A percentile compares a stretch with the other conserved stretches of the same genome.
Conservation (phyloP, 2,888 invertebrate genomes). For the Pristionchus maxplancki region DNA sequence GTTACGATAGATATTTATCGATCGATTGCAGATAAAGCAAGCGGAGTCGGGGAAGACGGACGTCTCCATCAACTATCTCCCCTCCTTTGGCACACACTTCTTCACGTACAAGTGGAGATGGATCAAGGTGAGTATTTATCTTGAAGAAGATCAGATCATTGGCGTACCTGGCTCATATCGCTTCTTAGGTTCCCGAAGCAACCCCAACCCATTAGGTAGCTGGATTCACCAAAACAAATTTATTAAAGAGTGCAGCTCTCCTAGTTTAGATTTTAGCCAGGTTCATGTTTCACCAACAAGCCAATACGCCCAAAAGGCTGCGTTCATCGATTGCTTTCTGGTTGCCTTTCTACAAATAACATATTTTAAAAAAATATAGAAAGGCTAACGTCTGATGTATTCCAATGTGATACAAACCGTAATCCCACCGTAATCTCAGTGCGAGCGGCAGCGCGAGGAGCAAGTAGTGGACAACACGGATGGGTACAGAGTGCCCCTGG, state of each 20-base stretch:
- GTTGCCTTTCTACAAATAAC: too few species aligned
- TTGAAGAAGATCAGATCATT: too few species aligned
- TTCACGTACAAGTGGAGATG: slow-evolving; percentile 70
- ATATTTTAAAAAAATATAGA: too few species aligned
- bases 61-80: slow-evolving; percentile 67
- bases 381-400: too few species aligned
- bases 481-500: slow-evolving; percentile 72
- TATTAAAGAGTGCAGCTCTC: too few species aligned
- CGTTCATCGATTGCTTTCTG: too few species aligned
- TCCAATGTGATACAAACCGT: too few species aligned
- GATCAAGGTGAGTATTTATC: slow-evolving; percentile 56
- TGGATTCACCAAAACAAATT: too few species aligned
- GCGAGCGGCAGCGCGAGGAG: slow-evolving; percentile 72
- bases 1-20: neutral
- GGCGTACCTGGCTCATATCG: too few species aligned
- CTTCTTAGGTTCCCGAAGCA: too few species aligned
- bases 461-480: slow-evolving; percentile 69
- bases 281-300: neutral
- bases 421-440: neutral
- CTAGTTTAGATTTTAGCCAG: neutral
- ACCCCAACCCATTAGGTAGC: too few species aligned
- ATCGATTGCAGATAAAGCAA: slow-evolving; percentile 59
- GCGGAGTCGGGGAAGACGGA: slow-evolving; percentile 72
- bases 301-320: too few species aligned
- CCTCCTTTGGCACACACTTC: slow-evolving; percentile 74